Conservation (phyloP, 2,888 invertebrate species). For the Pharmacophagus antenor region DNA sequence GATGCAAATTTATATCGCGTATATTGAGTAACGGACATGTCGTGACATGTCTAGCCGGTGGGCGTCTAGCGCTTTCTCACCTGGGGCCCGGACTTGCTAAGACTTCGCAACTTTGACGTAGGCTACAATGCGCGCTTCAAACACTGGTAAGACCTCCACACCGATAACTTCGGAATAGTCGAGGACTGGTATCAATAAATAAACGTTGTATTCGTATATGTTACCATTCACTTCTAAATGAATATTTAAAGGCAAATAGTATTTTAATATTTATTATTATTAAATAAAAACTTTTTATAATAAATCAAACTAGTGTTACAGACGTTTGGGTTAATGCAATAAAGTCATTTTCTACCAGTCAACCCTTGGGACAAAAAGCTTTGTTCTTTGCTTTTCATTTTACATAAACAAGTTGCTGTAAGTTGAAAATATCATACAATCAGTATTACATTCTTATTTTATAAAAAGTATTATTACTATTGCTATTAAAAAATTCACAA, state of each 20-base stretch:
- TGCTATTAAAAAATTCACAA: not conserved
- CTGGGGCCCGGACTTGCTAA: conserved; percentile 75
- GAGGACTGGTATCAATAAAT: conserved; percentile 37
- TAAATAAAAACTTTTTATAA: too few relatives aligned
- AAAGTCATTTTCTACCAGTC: too few relatives aligned
- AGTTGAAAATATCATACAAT: too few relatives aligned
- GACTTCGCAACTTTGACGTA: conserved; percentile 77
- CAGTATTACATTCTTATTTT: too few relatives aligned
- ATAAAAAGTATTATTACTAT: too few relatives aligned
- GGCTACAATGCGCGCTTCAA: conserved; percentile 53
- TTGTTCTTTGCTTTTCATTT: too few relatives aligned
- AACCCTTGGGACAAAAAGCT: too few relatives aligned
- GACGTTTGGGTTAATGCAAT: too few relatives aligned
- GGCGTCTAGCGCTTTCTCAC: conserved; percentile 79
- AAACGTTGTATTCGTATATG: conserved; percentile 20
- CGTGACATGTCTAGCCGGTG: conserved; percentile 64
- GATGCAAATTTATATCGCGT: not conserved
- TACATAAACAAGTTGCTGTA: too few relatives aligned
- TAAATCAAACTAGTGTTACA: too few relatives aligned
- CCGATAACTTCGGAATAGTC: conserved; percentile 55
- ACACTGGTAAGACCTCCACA: conserved; percentile 58
- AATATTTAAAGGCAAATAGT: too few relatives aligned
- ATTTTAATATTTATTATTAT: too few relatives aligned
- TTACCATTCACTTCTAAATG: not conserved
- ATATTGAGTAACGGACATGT: conserved; percentile 68